Percentiles rank a stretch among this genome's conserved stretches.
Evolutionary conservation across 2,113 vertebrate species (phyloP).

Genomic region (Aramus guarauna): DNA sequence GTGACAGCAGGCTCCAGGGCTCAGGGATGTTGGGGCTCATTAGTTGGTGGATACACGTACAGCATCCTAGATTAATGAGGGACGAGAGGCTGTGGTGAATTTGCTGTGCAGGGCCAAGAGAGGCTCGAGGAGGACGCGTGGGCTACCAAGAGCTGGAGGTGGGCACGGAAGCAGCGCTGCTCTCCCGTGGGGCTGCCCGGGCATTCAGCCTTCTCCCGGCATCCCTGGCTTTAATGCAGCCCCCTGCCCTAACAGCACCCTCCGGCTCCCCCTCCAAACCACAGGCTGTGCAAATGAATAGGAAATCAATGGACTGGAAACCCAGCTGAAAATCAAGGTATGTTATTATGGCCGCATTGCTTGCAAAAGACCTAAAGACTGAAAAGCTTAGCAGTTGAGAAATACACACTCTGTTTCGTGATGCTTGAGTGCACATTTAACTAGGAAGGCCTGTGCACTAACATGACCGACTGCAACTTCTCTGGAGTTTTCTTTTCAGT

Average conservation of each 20-base stretch:
- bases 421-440: neutral
- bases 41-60: no score
- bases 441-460: neutral
- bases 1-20: neutral
- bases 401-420: accelerated
- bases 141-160: neutral
- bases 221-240: neutral
- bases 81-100: neutral
- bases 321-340: neutral
- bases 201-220: neutral
- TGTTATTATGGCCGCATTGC: accelerated
- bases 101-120: neutral
- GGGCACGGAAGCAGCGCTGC: neutral
- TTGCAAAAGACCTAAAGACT: neutral
- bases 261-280: no score
- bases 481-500: neutral
- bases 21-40: neutral
- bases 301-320: neutral
- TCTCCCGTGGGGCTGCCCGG: neutral
- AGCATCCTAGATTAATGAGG: accelerated
- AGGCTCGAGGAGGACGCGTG: neutral
- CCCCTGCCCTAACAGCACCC: neutral
- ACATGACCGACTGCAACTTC: no score
- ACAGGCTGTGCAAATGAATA: neutral
- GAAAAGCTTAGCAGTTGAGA: neutral